A percentile compares a stretch with the other conserved stretches of the same genome.
Evolutionary conservation across 2,113 vertebrate genomes (phyloP).

Genomic region (Bubo blakistoni): DNA sequence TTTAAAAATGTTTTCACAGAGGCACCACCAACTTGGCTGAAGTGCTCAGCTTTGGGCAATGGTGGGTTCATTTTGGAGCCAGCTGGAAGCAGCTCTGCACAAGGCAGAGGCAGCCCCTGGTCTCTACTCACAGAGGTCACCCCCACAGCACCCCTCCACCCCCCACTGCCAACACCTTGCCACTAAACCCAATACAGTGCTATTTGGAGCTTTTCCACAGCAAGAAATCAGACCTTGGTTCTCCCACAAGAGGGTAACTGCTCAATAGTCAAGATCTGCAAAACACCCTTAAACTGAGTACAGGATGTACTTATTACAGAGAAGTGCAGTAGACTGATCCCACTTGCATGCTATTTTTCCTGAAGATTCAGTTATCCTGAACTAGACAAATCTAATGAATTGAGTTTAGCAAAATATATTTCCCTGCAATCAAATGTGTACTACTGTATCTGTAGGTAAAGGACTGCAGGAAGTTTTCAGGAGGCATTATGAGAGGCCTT

Average conservation of each 20-base stretch:
- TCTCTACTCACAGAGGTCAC: not conserved
- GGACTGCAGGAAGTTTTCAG: not conserved
- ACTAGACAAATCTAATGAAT: not conserved
- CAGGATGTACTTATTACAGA: not conserved
- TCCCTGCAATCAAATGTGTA: not conserved
- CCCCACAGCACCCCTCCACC: not conserved
- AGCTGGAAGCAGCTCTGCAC: not conserved
- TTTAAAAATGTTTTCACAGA: not conserved
- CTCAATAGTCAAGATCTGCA: not conserved
- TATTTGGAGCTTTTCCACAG: not conserved
- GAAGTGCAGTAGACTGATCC: not conserved
- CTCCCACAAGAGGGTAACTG: not conserved
- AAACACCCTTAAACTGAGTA: not conserved
- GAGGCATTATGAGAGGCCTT: not conserved
- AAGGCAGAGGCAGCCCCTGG: not conserved
- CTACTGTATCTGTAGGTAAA: not conserved
- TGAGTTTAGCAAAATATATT: not conserved
- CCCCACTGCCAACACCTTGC: not conserved
- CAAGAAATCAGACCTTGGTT: not conserved
- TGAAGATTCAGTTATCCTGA: not conserved
- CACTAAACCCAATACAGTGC: not conserved
- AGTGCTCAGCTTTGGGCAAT: not conserved
- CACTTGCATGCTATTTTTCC: not conserved
- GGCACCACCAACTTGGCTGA: not conserved
- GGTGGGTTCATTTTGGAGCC: not conserved